phyloP scores from a whole-genome alignment of 2,113 vertebrate genomes.

The Cryptoleucopteryx plumbea region DNA sequence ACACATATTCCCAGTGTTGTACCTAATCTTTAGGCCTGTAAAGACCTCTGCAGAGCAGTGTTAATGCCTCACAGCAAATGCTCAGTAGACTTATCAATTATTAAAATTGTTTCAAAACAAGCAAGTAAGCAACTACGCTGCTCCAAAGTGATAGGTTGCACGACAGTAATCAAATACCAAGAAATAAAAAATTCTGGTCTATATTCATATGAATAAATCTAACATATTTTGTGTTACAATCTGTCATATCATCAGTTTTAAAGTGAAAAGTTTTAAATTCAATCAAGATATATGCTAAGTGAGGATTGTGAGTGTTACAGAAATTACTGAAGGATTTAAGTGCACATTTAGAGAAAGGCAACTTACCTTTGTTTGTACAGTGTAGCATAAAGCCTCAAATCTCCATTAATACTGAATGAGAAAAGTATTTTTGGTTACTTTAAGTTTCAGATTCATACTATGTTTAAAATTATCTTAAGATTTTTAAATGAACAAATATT shows the following conservation, averaged over 20 bases:
- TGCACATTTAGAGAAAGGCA: not conserved
- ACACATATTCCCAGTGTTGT: not conserved
- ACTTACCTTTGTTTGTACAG: not conserved
- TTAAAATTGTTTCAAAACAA: not conserved
- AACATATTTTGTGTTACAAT: not conserved
- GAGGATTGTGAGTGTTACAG: not conserved
- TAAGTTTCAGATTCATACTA: not conserved
- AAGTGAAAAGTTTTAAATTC: not conserved
- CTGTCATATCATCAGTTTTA: not conserved
- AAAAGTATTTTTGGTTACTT: not conserved
- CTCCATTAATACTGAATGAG: not conserved
- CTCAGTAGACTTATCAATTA: not conserved
- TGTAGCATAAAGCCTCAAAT: not conserved
- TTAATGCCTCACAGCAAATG: not conserved
- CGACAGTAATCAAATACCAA: not conserved
- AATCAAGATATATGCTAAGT: not conserved
- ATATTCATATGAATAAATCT: not conserved
- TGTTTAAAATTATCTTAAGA: not conserved
- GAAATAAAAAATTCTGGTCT: not conserved
- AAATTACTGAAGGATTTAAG: not conserved
- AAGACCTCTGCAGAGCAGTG: not conserved
- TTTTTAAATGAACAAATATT: not conserved
- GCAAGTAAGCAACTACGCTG: not conserved
- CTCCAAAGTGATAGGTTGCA: not conserved
- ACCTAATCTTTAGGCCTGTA: not conserved